Percentiles rank a stretch among this genome's conserved stretches.
phyloP scores from a whole-genome alignment of 1,140 invertebrate genomes.

The Neelides sp. region DNA sequence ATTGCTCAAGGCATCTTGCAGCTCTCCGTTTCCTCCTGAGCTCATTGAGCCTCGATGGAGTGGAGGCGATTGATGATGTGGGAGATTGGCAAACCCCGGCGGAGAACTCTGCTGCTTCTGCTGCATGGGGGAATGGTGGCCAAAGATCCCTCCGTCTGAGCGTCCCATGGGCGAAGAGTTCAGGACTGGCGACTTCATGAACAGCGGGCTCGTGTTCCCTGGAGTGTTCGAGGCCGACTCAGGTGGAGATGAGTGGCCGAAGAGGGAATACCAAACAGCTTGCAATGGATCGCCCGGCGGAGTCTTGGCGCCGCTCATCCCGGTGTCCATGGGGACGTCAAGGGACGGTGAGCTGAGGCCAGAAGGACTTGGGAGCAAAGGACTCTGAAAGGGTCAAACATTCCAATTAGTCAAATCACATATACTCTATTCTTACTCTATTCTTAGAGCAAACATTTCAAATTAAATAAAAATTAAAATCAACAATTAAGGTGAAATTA shows the following conservation, averaged over 20 bases:
- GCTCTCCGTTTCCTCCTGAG: slow-evolving; percentile 29
- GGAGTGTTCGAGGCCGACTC: slow-evolving; percentile 22
- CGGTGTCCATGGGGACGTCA: slow-evolving; percentile 30
- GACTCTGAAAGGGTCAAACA: slow-evolving; percentile 24
- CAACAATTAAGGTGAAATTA: too few species aligned
- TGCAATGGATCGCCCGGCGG: slow-evolving; percentile 29
- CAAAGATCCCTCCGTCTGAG: slow-evolving; percentile 5
- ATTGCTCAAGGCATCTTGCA: slow-evolving; percentile 34
- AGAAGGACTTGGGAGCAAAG: slow-evolving; percentile 27
- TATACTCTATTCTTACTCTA: neutral
- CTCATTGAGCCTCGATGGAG: slow-evolving; percentile 6
- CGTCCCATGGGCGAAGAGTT: slow-evolving; percentile 22
- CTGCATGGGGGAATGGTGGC: slow-evolving; percentile 9
- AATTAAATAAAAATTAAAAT: too few species aligned
- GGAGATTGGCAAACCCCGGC: slow-evolving; percentile 23
- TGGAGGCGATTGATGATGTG: neutral
- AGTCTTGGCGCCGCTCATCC: slow-evolving; percentile 24
- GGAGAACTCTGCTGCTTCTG: slow-evolving; percentile 12
- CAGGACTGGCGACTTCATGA: slow-evolving; percentile 23
- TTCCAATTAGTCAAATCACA: slow-evolving; percentile 2
- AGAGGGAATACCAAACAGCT: slow-evolving; percentile 31
- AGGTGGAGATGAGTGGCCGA: slow-evolving; percentile 26
- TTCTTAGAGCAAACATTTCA: too few species aligned
- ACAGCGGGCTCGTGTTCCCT: slow-evolving; percentile 29
- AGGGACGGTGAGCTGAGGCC: slow-evolving; percentile 25